Conservation (phyloP, 2,888 invertebrate species). For the Ernsta delagoae region DNA sequence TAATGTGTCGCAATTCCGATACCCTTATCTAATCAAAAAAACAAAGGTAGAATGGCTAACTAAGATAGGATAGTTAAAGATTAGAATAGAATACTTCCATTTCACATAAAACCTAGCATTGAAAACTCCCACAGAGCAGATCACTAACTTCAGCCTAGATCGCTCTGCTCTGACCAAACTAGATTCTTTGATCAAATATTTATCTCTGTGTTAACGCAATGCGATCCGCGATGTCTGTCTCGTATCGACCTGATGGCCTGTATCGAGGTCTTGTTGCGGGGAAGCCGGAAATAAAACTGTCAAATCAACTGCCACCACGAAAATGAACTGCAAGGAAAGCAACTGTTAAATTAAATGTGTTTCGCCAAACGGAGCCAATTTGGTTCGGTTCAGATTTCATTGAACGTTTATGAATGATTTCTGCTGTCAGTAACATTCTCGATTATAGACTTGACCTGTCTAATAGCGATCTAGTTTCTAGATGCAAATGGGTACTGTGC, state of each 20-base stretch:
- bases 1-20: too few relatives aligned
- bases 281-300: conserved; percentile 10
- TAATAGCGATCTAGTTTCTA: too few relatives aligned
- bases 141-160: neutral
- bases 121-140: neutral
- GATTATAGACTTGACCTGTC: too few relatives aligned
- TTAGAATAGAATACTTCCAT: too few relatives aligned
- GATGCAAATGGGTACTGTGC: too few relatives aligned
- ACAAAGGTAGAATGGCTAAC: too few relatives aligned
- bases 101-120: neutral
- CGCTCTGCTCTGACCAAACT: neutral
- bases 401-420: neutral
- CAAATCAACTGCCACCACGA: conserved; percentile 9
- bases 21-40: too few relatives aligned
- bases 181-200: conserved; percentile 6
- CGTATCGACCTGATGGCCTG: conserved; percentile 3
- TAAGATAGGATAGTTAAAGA: too few relatives aligned
- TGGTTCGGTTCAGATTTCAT: neutral
- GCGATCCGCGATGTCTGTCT: neutral
- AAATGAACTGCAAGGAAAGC: conserved; percentile 9
- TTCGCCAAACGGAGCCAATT: neutral
- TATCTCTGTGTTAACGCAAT: neutral
- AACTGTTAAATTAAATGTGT: conserved; percentile 1
- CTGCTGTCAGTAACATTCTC: too few relatives aligned
- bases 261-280: conserved; percentile 1